Percentiles rank a stretch among this genome's conserved stretches.
Evolutionary conservation across 2,113 vertebrate species (phyloP).

Genomic region (Abramis brama): DNA sequence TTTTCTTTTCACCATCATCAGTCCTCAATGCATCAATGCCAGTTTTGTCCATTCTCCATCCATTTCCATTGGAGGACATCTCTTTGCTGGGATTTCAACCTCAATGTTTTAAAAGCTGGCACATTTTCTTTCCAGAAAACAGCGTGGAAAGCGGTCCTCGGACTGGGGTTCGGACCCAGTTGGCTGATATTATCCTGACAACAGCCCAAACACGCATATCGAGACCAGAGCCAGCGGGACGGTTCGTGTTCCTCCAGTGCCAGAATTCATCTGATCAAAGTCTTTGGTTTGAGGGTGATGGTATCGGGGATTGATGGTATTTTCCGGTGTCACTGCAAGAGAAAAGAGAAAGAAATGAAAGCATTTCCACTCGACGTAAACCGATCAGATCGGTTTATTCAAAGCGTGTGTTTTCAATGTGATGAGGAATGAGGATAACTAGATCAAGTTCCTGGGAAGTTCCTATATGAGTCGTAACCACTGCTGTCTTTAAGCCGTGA

Average conservation of each 20-base stretch:
- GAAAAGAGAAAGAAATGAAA: constrained; percentile 58
- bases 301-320: constrained; percentile 64
- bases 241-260: constrained; percentile 52
- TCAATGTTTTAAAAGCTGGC: neutral
- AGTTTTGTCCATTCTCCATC: neutral
- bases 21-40: neutral
- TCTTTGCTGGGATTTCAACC: neutral
- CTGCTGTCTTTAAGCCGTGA: neutral
- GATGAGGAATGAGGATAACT: constrained; percentile 15
- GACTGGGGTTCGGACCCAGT: constrained; percentile 28
- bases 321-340: constrained; percentile 70
- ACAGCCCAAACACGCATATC: constrained; percentile 64
- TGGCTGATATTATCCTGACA: constrained; percentile 65
- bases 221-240: constrained; percentile 59
- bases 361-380: neutral
- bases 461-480: neutral
- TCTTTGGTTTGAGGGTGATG: constrained; percentile 66
- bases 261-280: constrained; percentile 54
- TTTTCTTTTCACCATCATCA: neutral
- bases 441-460: constrained; percentile 11
- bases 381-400: neutral
- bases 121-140: neutral
- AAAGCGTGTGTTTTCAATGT: neutral
- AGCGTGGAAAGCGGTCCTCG: constrained; percentile 12
- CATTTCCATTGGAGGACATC: neutral